These are phyloP conservation scores for Eublepharis macularius DNA, from an alignment of 2,113 vertebrate genomes.

Conservation along the genomic window DNA sequence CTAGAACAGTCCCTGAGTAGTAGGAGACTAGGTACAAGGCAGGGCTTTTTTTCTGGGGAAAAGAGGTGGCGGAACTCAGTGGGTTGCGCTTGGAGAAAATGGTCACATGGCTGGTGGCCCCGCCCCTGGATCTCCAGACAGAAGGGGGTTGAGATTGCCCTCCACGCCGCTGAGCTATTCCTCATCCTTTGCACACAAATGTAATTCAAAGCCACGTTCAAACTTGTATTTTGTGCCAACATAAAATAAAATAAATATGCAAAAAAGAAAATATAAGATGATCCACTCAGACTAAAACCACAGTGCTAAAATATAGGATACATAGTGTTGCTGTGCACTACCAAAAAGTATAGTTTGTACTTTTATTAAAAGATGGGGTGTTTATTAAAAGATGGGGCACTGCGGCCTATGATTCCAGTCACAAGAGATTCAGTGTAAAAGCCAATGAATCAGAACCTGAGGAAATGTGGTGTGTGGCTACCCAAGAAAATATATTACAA, in stretches of 20 bases:
- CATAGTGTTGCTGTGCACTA: not conserved
- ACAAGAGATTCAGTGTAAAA: not conserved
- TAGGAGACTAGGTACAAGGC: no score
- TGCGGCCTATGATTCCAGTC: not conserved
- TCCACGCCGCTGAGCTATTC: no score
- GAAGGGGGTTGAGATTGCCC: no score
- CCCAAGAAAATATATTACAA: no score
- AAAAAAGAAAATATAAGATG: not conserved
- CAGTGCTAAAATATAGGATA: not conserved
- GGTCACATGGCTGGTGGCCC: no score
- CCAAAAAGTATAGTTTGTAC: not conserved
- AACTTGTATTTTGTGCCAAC: not conserved
- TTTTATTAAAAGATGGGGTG: not conserved
- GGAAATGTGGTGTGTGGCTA: not conserved
- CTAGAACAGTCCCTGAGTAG: no score
- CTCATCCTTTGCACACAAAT: not conserved
- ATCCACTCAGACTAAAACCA: not conserved
- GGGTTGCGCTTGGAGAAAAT: no score
- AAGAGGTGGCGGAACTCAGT: no score
- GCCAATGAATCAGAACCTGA: rapidly evolving
- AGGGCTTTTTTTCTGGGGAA: no score
- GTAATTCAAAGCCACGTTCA: not conserved
- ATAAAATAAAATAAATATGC: not conserved
- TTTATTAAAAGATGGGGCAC: not conserved
- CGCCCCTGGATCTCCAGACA: no score